Conservation (phyloP, 2,113 vertebrate species). For the Seriola dumerili region DNA sequence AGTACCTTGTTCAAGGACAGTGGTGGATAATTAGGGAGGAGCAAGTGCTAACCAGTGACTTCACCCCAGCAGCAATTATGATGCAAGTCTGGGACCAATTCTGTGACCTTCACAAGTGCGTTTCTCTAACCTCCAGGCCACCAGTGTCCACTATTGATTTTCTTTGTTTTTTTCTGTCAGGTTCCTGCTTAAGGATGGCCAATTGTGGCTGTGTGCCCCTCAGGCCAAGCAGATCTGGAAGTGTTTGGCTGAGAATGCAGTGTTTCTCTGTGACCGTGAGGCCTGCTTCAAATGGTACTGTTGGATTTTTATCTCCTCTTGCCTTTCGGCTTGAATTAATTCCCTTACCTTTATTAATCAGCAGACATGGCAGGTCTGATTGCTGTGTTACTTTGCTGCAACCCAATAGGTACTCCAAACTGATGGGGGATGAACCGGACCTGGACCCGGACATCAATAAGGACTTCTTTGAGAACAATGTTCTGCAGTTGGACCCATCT, state of each 20-base stretch:
- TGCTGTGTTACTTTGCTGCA: background rate
- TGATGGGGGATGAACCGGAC: conserved; percentile 99
- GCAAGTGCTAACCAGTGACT: background rate
- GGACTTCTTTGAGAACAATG: conserved; percentile 99
- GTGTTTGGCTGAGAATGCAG: conserved; percentile 98
- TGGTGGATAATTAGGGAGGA: conserved; percentile 4
- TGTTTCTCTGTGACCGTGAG: conserved; percentile 98
- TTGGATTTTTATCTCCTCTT: conserved; percentile 6
- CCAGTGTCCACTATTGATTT: conserved; percentile 36
- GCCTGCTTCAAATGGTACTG: conserved; percentile 98
- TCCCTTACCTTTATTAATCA: background rate
- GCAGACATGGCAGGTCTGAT: background rate
- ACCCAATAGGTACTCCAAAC: conserved; percentile 90
- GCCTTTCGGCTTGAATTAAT: background rate
- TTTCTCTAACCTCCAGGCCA: conserved; percentile 13
- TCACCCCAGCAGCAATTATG: conserved; percentile 8
- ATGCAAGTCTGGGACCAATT: conserved; percentile 6
- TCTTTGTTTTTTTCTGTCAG: conserved; percentile 76
- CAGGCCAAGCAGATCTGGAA: conserved; percentile 99
- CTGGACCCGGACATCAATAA: conserved; percentile 99
- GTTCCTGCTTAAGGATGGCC: conserved; percentile 98
- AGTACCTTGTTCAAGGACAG: conserved; percentile 10
- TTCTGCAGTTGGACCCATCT: conserved; percentile 98
- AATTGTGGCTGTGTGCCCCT: conserved; percentile 98
- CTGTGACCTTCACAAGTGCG: background rate